Evolutionary conservation across 2,888 invertebrate genomes (phyloP), one percentile per base, ranked within the genome.

Genomic region (Kryphioiulus occultus): DNA sequence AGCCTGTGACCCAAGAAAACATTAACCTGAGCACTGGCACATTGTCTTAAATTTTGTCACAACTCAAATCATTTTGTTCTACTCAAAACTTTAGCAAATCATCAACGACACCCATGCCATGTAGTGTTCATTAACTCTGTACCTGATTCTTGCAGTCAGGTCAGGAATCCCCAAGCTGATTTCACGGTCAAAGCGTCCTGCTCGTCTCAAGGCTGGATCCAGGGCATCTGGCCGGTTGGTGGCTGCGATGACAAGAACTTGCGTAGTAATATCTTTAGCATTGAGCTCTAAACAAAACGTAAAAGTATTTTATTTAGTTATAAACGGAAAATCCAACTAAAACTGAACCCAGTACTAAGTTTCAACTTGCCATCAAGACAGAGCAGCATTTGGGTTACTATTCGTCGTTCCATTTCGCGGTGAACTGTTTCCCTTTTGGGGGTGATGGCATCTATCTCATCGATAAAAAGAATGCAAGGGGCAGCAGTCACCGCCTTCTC

Each of bases 391-490:
- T 99, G 99, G 0, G 98, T 95, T 10, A 99, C 98, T 92, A 99
- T 97, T 89, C 99, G 93, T 89, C 96, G 94, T 91, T 99, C 98
- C 99, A 99, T 99, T 91, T 98, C 98, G 91, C 96, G 96, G 90
- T 97, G 96, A 2, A 97, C 97, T 90, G 95, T 95, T 88, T 97
- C 95, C 91, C 98, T 93, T 91, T 97, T 97, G 7, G 96, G 96
- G 47, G 97, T 96, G 85, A 99, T 96, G n/a, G 97, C 95, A 93
- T 99, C 99, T 89, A 99, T 96, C 93, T 99, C 98, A 92, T 99
- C 99, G 89, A 99, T 95, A 91, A 99, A 98, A 68, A 99, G 92
- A 19, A 99, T 94, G 91, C 97, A 96, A 0, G 97, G 97, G 15
- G 96, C 94, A 86, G 94, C 92, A 88, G 93, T 92, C 10, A 94